Percentiles rank a stretch among this genome's conserved stretches.
phyloP scores from a whole-genome alignment of 2,888 invertebrate species.

The Heliconius ethilla region DNA sequence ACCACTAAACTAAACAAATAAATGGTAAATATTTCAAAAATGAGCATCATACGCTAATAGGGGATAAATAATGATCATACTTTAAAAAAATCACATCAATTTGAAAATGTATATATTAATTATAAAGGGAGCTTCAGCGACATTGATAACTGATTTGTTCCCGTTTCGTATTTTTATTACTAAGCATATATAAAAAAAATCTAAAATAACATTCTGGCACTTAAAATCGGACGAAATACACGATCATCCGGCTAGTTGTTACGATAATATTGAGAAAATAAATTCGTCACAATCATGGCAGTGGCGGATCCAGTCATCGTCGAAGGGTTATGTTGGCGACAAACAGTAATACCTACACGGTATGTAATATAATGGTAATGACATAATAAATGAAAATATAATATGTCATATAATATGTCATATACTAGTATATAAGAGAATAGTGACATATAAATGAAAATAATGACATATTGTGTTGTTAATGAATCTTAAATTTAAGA shows the following conservation, averaged over 20 bases:
- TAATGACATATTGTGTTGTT: neutral
- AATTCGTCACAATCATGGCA: constrained; percentile 64
- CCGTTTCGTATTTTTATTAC: constrained; percentile 57
- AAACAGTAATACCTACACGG: constrained; percentile 2
- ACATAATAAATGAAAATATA: too few species aligned
- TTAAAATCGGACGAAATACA: constrained; percentile 67
- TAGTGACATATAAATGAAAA: neutral
- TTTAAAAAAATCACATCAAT: constrained; percentile 69
- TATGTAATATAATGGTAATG: neutral
- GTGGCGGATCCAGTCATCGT: constrained; percentile 4
- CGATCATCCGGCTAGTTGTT: constrained; percentile 62
- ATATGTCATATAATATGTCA: too few species aligned
- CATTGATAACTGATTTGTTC: constrained; percentile 58
- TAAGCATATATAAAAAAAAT: constrained; percentile 64
- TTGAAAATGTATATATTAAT: constrained; percentile 50
- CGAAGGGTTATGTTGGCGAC: neutral
- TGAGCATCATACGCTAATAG: constrained; percentile 78
- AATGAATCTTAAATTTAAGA: constrained; percentile 10
- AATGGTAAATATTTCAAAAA: constrained; percentile 77
- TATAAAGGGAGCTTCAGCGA: constrained; percentile 51
- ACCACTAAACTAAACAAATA: constrained; percentile 69
- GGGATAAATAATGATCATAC: constrained; percentile 77
- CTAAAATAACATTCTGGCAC: constrained; percentile 79
- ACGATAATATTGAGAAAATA: constrained; percentile 58
- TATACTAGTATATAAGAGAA: neutral